Evolutionary conservation across 2,113 vertebrate genomes (phyloP).

Genomic region (Scatophagus argus): DNA sequence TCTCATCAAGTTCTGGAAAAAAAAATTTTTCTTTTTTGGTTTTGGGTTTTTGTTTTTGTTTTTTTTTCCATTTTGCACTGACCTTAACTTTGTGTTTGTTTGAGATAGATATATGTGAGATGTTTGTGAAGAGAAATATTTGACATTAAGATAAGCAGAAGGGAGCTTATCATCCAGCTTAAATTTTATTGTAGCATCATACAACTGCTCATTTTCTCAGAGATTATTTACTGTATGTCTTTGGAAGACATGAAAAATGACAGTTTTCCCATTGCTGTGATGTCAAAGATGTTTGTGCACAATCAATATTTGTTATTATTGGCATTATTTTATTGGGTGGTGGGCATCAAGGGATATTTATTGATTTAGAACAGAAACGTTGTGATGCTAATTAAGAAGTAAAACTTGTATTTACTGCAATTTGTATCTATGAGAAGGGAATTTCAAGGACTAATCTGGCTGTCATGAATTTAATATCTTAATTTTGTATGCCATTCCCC

Average conservation of each 20-base stretch:
- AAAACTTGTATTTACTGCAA: slow-evolving; percentile 35
- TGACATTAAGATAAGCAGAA: slow-evolving; percentile 70
- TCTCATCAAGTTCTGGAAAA: slow-evolving; percentile 46
- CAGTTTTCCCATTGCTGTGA: neutral
- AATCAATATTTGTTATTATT: slow-evolving; percentile 39
- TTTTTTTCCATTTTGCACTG: slow-evolving; percentile 92
- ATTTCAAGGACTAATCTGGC: slow-evolving; percentile 25
- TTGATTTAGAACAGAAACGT: slow-evolving; percentile 26
- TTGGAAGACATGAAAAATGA: slow-evolving; percentile 15
- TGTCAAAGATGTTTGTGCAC: slow-evolving; percentile 37
- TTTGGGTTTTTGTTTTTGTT: slow-evolving; percentile 29
- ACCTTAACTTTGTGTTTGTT: slow-evolving; percentile 51
- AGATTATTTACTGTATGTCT: slow-evolving; percentile 33
- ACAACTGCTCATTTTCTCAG: slow-evolving; percentile 9
- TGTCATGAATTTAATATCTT: slow-evolving; percentile 20
- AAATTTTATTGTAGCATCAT: neutral
- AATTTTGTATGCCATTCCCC: slow-evolving; percentile 46
- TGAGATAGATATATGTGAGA: slow-evolving; percentile 27
- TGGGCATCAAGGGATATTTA: neutral
- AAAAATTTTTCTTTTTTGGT: too few relatives aligned
- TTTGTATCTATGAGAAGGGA: slow-evolving; percentile 24
- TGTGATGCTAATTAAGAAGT: slow-evolving; percentile 29
- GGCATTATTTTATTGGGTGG: neutral
- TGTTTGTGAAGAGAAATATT: slow-evolving; percentile 65
- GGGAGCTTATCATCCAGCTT: slow-evolving; percentile 32